Percentiles rank a stretch among this genome's conserved stretches.
Conservation (phyloP, 2,888 invertebrate genomes). For the Leucania comma region DNA sequence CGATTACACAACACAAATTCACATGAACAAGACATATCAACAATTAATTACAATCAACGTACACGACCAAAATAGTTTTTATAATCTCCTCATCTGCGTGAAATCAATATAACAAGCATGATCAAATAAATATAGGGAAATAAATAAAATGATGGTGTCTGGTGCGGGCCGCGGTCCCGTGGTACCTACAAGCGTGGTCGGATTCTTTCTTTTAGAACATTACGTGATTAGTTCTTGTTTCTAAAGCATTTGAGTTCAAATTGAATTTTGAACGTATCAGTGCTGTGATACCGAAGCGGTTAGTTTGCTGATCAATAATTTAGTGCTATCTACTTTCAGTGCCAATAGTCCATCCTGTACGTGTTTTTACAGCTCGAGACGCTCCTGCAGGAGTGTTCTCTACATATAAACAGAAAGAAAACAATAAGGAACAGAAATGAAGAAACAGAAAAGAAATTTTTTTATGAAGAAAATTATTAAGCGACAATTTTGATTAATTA, state of each 20-base stretch:
- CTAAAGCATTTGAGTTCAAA: slow-evolving; percentile 53
- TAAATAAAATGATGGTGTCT: slow-evolving; percentile 73
- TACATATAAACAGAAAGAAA: slow-evolving; percentile 52
- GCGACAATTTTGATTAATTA: slow-evolving; percentile 37
- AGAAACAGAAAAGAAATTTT: slow-evolving; percentile 56
- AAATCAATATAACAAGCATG: slow-evolving; percentile 84
- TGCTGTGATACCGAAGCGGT: slow-evolving; percentile 75
- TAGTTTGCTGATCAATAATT: slow-evolving; percentile 69
- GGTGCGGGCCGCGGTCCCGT: slow-evolving; percentile 84
- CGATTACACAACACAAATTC: slow-evolving; percentile 90
- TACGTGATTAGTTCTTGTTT: slow-evolving; percentile 46
- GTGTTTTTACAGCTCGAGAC: slow-evolving; percentile 73
- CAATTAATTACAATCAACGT: slow-evolving; percentile 83
- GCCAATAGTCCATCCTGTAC: slow-evolving; percentile 79
- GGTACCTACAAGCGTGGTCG: slow-evolving; percentile 64
- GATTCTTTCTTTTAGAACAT: slow-evolving; percentile 35
- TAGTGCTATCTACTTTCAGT: slow-evolving; percentile 78
- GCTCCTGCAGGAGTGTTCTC: slow-evolving; percentile 54
- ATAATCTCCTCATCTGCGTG: slow-evolving; percentile 80
- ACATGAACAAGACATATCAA: slow-evolving; percentile 89
- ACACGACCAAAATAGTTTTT: slow-evolving; percentile 91
- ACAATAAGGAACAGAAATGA: slow-evolving; percentile 60
- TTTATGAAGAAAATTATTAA: slow-evolving; percentile 46
- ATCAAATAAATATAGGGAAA: slow-evolving; percentile 76
- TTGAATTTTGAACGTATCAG: slow-evolving; percentile 64